Conservation (phyloP, 2,888 invertebrate species). For the Drosophila paucipuncta region DNA sequence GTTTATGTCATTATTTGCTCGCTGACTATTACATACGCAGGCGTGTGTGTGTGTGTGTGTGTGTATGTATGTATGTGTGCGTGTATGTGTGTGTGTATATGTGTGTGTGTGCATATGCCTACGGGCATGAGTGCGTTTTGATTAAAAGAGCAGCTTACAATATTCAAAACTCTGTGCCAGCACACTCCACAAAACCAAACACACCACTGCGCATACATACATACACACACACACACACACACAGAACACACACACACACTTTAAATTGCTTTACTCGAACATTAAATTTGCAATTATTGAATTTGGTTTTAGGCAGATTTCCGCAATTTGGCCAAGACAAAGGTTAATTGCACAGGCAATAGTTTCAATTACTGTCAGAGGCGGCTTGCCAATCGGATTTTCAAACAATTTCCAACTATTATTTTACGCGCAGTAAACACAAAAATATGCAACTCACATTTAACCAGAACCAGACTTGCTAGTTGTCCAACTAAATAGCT, state of each 20-base stretch:
- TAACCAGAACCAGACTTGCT: not conserved
- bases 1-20: slow-evolving; percentile 73
- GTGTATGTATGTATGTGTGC: not conserved
- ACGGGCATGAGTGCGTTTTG: slow-evolving; percentile 45
- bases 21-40: slow-evolving; percentile 44
- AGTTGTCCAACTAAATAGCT: not conserved
- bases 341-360: slow-evolving; percentile 21
- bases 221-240: not conserved
- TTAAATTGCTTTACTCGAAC: slow-evolving; percentile 42
- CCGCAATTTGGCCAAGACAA: slow-evolving; percentile 16
- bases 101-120: slow-evolving; percentile 12
- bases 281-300: slow-evolving; percentile 45
- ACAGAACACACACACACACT: not conserved
- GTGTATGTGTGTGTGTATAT: not conserved
- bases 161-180: slow-evolving; percentile 45
- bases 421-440: slow-evolving; percentile 2
- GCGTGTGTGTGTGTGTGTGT: not conserved
- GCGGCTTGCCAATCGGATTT: slow-evolving; percentile 9
- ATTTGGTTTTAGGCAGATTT: slow-evolving; percentile 42
- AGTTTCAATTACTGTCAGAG: slow-evolving; percentile 17
- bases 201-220: not conserved
- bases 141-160: slow-evolving; percentile 64
- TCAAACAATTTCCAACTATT: slow-evolving; percentile 4
- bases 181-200: slow-evolving; percentile 21
- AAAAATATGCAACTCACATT: not conserved